These are phyloP conservation scores for Nothoprocta perdicaria DNA, from an alignment of 2,113 vertebrate species.

Conservation along the genomic window DNA sequence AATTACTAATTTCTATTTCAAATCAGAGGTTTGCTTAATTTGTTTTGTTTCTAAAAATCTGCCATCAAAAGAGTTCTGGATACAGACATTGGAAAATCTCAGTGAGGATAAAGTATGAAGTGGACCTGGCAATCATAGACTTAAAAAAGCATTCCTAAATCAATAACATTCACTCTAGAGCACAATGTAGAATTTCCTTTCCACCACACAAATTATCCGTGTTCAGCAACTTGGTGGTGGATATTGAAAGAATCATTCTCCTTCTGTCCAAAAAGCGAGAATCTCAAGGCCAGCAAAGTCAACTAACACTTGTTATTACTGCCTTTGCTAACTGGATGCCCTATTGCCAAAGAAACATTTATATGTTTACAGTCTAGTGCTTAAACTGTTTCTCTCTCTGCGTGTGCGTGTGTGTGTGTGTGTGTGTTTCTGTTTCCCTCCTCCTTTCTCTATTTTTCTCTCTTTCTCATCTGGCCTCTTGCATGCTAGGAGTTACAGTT, in stretches of 20 bases:
- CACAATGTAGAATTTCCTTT: background rate
- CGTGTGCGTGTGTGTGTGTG: too few relatives aligned
- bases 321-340: conserved; percentile 58
- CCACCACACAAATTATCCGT: background rate
- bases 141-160: background rate
- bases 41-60: background rate
- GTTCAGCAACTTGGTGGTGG: background rate
- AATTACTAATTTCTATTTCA: background rate
- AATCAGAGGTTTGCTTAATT: background rate
- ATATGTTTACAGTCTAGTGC: conserved; percentile 50
- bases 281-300: conserved; percentile 6
- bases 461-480: conserved; percentile 67
- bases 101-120: background rate
- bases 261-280: background rate
- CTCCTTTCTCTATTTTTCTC: background rate
- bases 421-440: too few relatives aligned
- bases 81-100: background rate
- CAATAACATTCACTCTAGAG: background rate
- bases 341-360: conserved; percentile 43
- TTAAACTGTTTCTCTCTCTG: conserved; percentile 44
- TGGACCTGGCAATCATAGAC: background rate
- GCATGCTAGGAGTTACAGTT: conserved; percentile 74
- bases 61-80: background rate
- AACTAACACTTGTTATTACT: conserved; percentile 52
- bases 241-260: background rate